Evolutionary conservation across 2,888 invertebrate genomes (phyloP), one percentile per base, ranked within the genome.

Genomic region (Oscheius sp.): DNA sequence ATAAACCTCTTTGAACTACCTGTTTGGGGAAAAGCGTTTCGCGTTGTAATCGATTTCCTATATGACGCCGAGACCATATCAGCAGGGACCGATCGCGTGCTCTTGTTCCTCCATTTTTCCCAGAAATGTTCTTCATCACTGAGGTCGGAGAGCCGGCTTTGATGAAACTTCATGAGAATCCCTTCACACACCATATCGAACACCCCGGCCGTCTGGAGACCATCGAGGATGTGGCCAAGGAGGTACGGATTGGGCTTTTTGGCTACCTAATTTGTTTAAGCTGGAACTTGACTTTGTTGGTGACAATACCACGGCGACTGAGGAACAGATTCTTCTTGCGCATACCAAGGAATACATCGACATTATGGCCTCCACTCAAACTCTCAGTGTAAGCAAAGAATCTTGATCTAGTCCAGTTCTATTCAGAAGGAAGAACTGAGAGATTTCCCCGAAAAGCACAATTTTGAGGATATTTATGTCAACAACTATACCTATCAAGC

Each of bases 391-490:
- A 51, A 32, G 21, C 21, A n/a, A 50, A 21, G 21, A 21, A 21
- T 21, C 21, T 21, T 21, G 21, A 21, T 62, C n/a, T 48, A 4
- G 57, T 60, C 48, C 47, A 70, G 1, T 21, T 21, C 21, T 0
- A 21, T 50, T 13, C n/a, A 68, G 72, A 47, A 60, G n/a, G 76
- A 77, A 47, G 68, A 76, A 59, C 74, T 85, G 76, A 81, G 81
- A 42, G 73, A 76, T 35, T 74, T 79, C 57, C 85, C 77, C 55
- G 76, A 79, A n/a, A 63, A 72, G 9, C 62, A 76, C 42, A 33
- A 33, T 11, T 79, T 84, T 50, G 89, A 89, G 63, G 89, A 89
- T 74, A 79, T 87, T 13, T 89, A 85, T 75, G 70, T 88, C n/a
- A 86, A 86, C 60, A 55, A 76, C 13, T 48, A 78, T 29, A 86